phyloP scores from a whole-genome alignment of 1,140 invertebrate genomes.

The Euwallacea similis region DNA sequence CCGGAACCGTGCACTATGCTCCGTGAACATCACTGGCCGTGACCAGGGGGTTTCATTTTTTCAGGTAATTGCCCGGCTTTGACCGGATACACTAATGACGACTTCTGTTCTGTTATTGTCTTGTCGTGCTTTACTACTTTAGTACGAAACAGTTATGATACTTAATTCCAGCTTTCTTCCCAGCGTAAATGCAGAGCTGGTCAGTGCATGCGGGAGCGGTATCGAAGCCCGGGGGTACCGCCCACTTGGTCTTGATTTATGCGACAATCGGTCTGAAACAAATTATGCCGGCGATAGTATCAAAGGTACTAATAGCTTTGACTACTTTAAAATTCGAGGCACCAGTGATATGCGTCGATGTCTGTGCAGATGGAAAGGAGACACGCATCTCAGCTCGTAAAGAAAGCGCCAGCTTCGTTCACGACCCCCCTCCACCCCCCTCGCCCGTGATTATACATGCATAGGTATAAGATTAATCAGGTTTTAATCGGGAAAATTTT shows the following conservation, averaged over 20 bases:
- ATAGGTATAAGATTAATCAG: too few species aligned
- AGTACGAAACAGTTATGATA: too few species aligned
- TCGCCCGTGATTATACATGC: too few species aligned
- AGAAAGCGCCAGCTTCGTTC: too few species aligned
- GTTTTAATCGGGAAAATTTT: too few species aligned
- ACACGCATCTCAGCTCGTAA: too few species aligned
- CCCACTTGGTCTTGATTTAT: conserved; percentile 20
- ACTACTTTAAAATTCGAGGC: not conserved
- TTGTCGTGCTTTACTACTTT: conserved; percentile 5
- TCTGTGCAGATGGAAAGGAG: too few species aligned
- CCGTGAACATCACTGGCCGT: conserved; percentile 26
- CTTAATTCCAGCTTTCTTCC: too few species aligned
- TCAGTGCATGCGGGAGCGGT: conserved; percentile 5
- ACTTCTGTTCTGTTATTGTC: conserved; percentile 12
- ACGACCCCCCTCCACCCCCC: too few species aligned
- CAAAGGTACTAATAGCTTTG: conserved; percentile 2
- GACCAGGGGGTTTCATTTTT: conserved; percentile 17
- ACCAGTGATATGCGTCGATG: not conserved
- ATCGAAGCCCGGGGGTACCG: not conserved
- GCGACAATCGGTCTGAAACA: conserved; percentile 3
- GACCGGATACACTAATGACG: conserved; percentile 16
- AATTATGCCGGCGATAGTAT: conserved; percentile 10
- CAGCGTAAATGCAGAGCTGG: not conserved
- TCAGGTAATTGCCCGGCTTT: conserved; percentile 23
- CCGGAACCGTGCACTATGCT: conserved; percentile 34